Base-by-base conservation (phyloP, 1,140 invertebrate genomes). In the Apis laboriosa region DNA sequence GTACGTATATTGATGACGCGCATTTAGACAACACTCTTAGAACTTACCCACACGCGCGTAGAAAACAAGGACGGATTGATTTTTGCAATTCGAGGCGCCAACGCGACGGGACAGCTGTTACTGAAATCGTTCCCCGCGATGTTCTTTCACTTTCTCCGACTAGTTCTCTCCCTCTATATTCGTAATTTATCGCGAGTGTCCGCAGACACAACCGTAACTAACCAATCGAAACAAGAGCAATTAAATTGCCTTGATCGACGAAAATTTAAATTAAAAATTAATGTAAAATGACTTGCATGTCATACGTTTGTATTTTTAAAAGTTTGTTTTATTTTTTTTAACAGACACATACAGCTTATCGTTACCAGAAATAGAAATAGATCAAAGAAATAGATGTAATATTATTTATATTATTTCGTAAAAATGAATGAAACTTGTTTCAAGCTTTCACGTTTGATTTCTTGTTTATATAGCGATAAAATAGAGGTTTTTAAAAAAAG, bases 141-240 rank as follows among this genome's bases (percentile, higher is more conserved):
- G 34, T 28, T 74, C 60, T 24, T 56, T 55, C 34, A 58, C 79
- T 80, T 80, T 75, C 71, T 64, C 71, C 17, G 17, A 5, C 11
- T 17, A 5, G 13, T 28, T 60, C 58, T 76, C 15, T 2, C 2
- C 49, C 9, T 56, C 15, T 60, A 34, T n/a, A 17, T 72, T 72
- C n/a, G 13, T 51, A 72, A 19, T 72, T 61, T 51, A 79, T 72
- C 19, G n/a, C 12, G 1, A 43, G 7, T 13, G 2, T 19, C 9
- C 2, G 19, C 13, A 13, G 12, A 51, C 53, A 51, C 2, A 63
- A 43, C 56, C 12, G 12, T 55, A 55, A 17, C 13, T 9, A 34
- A 28, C 2, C 8, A 7, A 11, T 19, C 12, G 12, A 3, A 34
- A 58, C 60, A 28, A 21, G 17, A 28, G 12, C 9, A 49, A 8